Evolutionary conservation across 64 coral and sea anemone species (phyloP), one percentile per base, ranked within the genome.

Genomic region (Montipora capricornis): DNA sequence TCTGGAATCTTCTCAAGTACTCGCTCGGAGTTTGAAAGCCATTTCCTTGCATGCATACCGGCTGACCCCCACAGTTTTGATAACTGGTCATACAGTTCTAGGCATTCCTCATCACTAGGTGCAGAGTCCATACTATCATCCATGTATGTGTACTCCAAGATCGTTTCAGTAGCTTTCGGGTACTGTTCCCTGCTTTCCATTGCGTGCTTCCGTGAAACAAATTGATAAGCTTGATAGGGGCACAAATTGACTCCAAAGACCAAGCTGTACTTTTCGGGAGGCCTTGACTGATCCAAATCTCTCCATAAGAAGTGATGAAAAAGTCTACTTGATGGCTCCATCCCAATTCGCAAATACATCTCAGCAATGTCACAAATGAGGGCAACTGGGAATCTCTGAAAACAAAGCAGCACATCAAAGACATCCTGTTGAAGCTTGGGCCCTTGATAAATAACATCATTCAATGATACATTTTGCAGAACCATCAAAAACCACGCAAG

Each of bases 231-330:
- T 81, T 83, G 78, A 82, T 70, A 82, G 5, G 89, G 89, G 15
- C 76, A 91, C 19, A 19, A 91, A 69, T 91, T 91, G 29, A 53
- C 64, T 47, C 79, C 89, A 73, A 85, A 85, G 6, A 94, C 93
- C 14, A 94, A 79, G 7, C 78, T 78, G 74, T 94, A 94, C 24
- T 83, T 67, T 49, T 83, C 73, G 44, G 90, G 70, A 2, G 49
- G 46, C 47, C 76, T 92, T 68, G 68, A 61, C 57, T 60, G 67
- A 62, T 92, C 90, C 48, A 86, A 16, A 2, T 60, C 51, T 52
- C 80, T 89, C 89, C 89, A 91, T 46, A 91, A 59, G 51, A 91
- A 73, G 24, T 78, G 12, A 48, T 81, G 79, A 20, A 81, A 91
- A 15, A 45, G 89, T 47, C 67, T 68, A 68, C 69, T 79, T 49